Base-by-base conservation (phyloP, 2,113 vertebrate genomes). In the Anoura caudifer region DNA sequence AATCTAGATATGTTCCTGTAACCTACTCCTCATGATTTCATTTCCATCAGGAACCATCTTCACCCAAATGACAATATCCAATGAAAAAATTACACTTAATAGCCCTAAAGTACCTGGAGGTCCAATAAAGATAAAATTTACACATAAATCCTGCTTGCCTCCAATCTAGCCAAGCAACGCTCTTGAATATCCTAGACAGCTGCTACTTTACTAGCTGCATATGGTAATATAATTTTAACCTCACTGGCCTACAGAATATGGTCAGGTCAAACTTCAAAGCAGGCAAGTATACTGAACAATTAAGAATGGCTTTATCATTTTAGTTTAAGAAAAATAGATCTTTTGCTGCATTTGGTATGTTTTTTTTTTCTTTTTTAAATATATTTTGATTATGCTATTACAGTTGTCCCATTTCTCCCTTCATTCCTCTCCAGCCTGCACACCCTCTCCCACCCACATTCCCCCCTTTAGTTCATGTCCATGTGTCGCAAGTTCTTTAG, bases 181-280 rank as follows among this genome's bases (percentile, higher is more conserved):
- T 84, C 41, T 38, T 41, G 36, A 91, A 93, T 10, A 83, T 63
- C 86, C 73, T 70, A 86, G 47, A 82, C 26, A 80, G 50, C 56
- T 54, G 67, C 41, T 70, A 70, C 31, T 36, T 93, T 63, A 76
- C 26, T 33, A 87, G 20, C 65, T 84, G 82, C 75, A 94, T 63
- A 95, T 59, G 87, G 52, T 63, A 77, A 65, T 33, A 75, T 50
- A 59, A 87, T 83, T 95, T 93, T 45, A 87, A 52, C 33, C 26
- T 93, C 63, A 63, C 63, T 52, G 17, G 15, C 52, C 19, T 76
- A 94, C 20, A 70, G 52, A 95, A 72, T 41, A 70, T 11, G 61
- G 33, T 36, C 91, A 87, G 33, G 69, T 82, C 82, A 93, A 95
- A 91, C 83, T 50, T 94, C 54, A 91, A 95, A 91, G 41, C 2